A percentile compares a stretch with the other conserved stretches of the same genome.
These are phyloP conservation scores for Scolanthus callimorphus DNA, from an alignment of 92 coral and sea anemone genomes.

Conservation along the genomic window DNA sequence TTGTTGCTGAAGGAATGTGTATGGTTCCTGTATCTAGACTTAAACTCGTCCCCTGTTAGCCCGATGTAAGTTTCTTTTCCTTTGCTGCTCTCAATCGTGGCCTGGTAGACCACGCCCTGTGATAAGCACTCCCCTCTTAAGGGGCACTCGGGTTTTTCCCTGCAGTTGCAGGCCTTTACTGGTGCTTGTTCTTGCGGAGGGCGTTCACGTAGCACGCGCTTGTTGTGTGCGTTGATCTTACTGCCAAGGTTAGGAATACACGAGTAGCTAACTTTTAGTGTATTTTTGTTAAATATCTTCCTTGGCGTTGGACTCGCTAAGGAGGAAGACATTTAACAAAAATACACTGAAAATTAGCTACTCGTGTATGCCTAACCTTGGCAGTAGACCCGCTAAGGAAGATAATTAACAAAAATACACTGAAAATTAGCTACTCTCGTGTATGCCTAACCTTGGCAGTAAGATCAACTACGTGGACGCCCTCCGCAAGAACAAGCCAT, in stretches of 20 bases:
- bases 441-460: too few species aligned
- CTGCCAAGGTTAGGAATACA: neutral
- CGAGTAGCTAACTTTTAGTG: neutral
- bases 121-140: conserved; percentile 35
- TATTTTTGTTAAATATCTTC: conserved; percentile 1
- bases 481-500: neutral
- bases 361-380: neutral
- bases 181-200: neutral
- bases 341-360: neutral
- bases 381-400: too few species aligned
- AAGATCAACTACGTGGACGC: neutral
- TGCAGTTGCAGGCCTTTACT: conserved; percentile 30
- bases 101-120: conserved; percentile 43
- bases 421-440: too few species aligned
- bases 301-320: neutral
- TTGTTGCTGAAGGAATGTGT: conserved; percentile 15
- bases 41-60: conserved; percentile 16
- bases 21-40: conserved; percentile 28
- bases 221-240: neutral
- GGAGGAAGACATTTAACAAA: neutral
- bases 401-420: too few species aligned
- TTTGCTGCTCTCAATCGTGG: conserved; percentile 25
- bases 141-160: conserved; percentile 32
- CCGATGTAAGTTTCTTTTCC: conserved; percentile 27
- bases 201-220: neutral